Base-by-base conservation (phyloP, 2,113 vertebrate species). In the Tetraodon nigroviridis region DNA sequence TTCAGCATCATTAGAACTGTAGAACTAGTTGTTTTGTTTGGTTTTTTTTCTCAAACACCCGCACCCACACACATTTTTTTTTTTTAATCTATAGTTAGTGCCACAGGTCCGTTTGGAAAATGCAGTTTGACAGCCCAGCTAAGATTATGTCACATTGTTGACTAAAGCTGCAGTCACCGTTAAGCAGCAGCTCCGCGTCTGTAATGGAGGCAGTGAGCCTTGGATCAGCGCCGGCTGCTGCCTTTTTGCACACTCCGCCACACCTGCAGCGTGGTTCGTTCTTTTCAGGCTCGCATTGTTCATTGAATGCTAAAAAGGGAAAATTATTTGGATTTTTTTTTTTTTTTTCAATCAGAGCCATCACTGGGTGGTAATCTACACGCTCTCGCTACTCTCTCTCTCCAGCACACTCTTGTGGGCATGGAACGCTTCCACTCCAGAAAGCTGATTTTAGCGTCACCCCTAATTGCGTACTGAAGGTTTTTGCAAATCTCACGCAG, bases 91-190 rank as follows among this genome's bases (percentile, higher is more conserved):
- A 65, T 42, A 51, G 50, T 57, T 51, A 12, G 24, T 58, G 48
- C 46, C 55, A 55, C 11, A 2, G 52, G 24, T 64, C 63, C 50
- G 46, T 51, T 59, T 58, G 62, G 50, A 61, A 62, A 78, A 83
- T 71, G 55, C 27, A 20, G 21, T 70, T 70, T 68, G 75, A 82
- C 78, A 53, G 69, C 67, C 64, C 48, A 67, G 11, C 66, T 56
- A 58, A 71, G 68, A 77, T 73, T 59, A 70, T 76, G 78, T 84
- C 78, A 77, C 64, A 82, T 69, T 69, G 71, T 75, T 67, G 78
- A 81, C 51, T 70, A 79, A 61, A 64, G 72, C 65, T 53, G 14
- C 51, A 65, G 65, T 77, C 55, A 48, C 48, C 50, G 22, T 64
- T 67, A 61, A 61, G 51, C 51, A 69, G 63, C 67, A 24, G 46